Evolutionary conservation across 2,888 invertebrate genomes (phyloP).

Genomic region (Amphipoea oculea): DNA sequence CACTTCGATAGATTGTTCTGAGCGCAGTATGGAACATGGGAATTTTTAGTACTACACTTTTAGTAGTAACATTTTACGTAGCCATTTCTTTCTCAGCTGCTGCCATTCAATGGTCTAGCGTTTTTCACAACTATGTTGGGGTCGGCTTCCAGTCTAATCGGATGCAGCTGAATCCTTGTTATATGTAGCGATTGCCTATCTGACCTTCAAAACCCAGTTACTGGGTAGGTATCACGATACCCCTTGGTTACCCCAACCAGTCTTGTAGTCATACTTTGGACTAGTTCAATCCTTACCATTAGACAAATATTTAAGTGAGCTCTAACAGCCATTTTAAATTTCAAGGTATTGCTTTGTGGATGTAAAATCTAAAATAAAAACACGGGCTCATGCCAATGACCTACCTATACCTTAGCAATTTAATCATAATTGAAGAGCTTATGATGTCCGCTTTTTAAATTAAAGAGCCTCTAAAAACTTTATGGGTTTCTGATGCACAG

Average conservation of each 20-base stretch:
- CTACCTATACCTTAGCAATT: not conserved
- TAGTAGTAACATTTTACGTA: not conserved
- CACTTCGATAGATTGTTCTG: constrained; percentile 14
- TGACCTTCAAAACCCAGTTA: too few relatives aligned
- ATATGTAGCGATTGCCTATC: too few relatives aligned
- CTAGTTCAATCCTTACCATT: not conserved
- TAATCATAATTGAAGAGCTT: not conserved
- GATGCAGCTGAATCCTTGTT: too few relatives aligned
- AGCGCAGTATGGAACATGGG: not conserved
- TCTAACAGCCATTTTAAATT: not conserved
- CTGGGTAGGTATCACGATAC: too few relatives aligned
- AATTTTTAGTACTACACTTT: too few relatives aligned
- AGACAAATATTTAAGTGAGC: not conserved
- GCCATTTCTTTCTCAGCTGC: not conserved
- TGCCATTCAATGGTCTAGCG: not conserved
- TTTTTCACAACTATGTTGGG: too few relatives aligned
- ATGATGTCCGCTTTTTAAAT: too few relatives aligned
- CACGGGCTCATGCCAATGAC: not conserved
- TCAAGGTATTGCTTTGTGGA: not conserved
- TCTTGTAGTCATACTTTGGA: too few relatives aligned
- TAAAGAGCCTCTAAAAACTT: too few relatives aligned
- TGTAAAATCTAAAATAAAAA: not conserved
- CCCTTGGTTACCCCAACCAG: too few relatives aligned
- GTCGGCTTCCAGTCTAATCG: too few relatives aligned
- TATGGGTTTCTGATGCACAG: too few relatives aligned